Conservation (phyloP, 1,140 invertebrate genomes). For the Eupeodes corollae region DNA sequence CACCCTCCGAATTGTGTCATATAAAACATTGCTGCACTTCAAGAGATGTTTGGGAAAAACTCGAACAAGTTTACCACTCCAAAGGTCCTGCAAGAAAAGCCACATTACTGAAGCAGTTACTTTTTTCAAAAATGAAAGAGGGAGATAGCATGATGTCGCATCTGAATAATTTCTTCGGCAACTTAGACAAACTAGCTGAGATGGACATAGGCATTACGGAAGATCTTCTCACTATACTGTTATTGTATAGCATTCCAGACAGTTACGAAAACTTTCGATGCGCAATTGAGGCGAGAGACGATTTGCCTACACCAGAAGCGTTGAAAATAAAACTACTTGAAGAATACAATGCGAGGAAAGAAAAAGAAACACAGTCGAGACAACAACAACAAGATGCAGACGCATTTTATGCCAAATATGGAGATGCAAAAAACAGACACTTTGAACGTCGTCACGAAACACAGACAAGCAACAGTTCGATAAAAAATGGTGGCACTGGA, state of each 20-base stretch:
- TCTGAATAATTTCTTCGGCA: conserved; percentile 16
- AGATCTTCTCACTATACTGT: conserved; percentile 16
- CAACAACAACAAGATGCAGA: neutral
- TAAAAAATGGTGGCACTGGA: too few species aligned
- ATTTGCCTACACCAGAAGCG: conserved; percentile 2
- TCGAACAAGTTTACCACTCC: conserved; percentile 9
- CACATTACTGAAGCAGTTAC: conserved; percentile 11
- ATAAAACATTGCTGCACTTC: conserved; percentile 3
- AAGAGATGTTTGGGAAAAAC: conserved; percentile 10
- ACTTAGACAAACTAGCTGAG: conserved; percentile 12
- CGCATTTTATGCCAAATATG: neutral
- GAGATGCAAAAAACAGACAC: neutral
- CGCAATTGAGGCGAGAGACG: conserved; percentile 17
- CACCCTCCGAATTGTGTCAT: conserved; percentile 6
- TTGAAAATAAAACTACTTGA: too few species aligned
- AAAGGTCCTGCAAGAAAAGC: conserved; percentile 17
- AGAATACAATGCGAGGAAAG: neutral
- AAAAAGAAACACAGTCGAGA: neutral
- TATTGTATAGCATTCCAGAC: conserved; percentile 18
- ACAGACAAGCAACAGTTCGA: neutral
- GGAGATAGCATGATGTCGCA: conserved; percentile 11
- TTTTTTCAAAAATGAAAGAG: conserved; percentile 9
- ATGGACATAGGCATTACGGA: conserved; percentile 8
- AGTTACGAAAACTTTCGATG: conserved; percentile 20
- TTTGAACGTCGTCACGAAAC: neutral